phyloP scores from a whole-genome alignment of 2,888 invertebrate species.

The Resseliella maxima region DNA sequence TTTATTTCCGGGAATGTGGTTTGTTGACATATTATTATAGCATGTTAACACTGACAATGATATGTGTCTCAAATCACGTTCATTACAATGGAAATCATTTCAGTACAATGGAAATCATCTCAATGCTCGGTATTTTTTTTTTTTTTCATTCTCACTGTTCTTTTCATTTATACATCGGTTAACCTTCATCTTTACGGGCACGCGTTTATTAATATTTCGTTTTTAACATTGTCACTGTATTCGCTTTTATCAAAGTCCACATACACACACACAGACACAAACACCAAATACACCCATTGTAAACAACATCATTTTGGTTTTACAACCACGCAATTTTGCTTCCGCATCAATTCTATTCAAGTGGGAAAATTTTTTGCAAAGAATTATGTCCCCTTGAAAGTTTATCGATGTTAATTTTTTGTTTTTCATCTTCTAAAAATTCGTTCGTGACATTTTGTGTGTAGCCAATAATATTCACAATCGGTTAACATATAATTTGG shows the following conservation, averaged over 20 bases:
- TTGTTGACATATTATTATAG: background rate
- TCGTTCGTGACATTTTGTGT: too few relatives aligned
- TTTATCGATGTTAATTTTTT: background rate
- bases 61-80: background rate
- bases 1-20: background rate
- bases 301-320: background rate
- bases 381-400: background rate
- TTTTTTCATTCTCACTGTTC: too few relatives aligned
- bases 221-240: background rate
- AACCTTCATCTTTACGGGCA: slow-evolving; percentile 15
- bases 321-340: background rate
- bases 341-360: background rate
- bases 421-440: background rate
- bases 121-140: too few relatives aligned
- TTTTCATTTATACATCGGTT: background rate
- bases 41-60: background rate
- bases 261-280: background rate
- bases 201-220: background rate
- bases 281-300: background rate
- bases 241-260: background rate
- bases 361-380: background rate
- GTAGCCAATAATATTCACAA: too few relatives aligned
- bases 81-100: background rate
- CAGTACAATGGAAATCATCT: too few relatives aligned
- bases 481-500: too few relatives aligned